These are phyloP conservation scores for Nymphalis c-album DNA, from an alignment of 2,888 invertebrate genomes.

Conservation along the genomic window DNA sequence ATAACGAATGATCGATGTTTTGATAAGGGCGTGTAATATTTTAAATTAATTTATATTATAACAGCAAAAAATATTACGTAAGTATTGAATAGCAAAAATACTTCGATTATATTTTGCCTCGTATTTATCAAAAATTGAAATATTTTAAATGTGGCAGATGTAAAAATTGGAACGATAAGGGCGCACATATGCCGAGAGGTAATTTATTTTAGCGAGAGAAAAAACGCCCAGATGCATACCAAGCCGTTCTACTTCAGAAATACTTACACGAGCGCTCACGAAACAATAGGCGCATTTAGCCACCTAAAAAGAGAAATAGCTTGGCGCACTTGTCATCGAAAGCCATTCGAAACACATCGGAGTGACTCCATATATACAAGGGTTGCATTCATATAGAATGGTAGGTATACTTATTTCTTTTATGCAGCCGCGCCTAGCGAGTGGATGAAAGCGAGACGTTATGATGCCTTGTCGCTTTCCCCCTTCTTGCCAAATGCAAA, in stretches of 20 bases:
- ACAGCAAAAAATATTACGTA: conserved; percentile 51
- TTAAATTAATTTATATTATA: conserved; percentile 64
- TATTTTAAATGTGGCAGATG: not conserved
- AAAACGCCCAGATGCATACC: conserved; percentile 44
- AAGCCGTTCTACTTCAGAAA: conserved; percentile 52
- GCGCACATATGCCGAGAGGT: conserved; percentile 53
- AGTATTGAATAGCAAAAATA: conserved; percentile 19
- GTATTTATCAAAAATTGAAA: not conserved
- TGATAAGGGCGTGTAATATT: conserved; percentile 74
- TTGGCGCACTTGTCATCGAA: conserved; percentile 77
- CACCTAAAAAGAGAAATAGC: conserved; percentile 72
- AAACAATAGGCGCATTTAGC: conserved; percentile 77
- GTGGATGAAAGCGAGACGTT: conserved; percentile 73
- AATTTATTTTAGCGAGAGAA: conserved; percentile 35
- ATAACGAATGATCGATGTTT: conserved; percentile 72
- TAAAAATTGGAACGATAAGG: conserved; percentile 40
- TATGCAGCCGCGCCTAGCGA: conserved; percentile 66
- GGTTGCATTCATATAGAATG: conserved; percentile 54
- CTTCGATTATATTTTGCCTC: not conserved
- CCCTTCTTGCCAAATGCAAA: conserved; percentile 73
- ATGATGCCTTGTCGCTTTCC: conserved; percentile 64
- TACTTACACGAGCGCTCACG: conserved; percentile 51
- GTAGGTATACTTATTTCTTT: conserved; percentile 63
- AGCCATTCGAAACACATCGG: conserved; percentile 72
- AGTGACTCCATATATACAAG: conserved; percentile 63